phyloP scores from a whole-genome alignment of 2,888 invertebrate genomes.

The Caenorhabditis panamensis region DNA sequence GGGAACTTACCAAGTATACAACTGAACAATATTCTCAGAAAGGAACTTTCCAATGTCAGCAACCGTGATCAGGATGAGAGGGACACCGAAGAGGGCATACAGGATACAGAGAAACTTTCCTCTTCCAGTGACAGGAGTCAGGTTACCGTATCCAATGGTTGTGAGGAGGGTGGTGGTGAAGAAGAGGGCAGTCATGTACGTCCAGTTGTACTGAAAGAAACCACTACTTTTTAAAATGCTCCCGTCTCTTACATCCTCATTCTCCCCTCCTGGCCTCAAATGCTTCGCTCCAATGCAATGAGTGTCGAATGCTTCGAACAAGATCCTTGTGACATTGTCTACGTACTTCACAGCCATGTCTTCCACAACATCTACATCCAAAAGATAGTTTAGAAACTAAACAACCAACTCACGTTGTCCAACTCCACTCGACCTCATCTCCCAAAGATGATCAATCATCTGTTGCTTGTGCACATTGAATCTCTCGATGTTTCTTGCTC shows the following conservation, averaged over 20 bases:
- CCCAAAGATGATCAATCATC: constrained; percentile 77
- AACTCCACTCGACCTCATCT: constrained; percentile 65
- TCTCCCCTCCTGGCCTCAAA: constrained; percentile 65
- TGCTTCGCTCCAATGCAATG: constrained; percentile 79
- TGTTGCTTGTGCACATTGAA: constrained; percentile 71
- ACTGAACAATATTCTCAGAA: constrained; percentile 80
- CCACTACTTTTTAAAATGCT: too few species aligned
- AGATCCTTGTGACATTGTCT: constrained; percentile 78
- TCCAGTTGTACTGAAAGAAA: constrained; percentile 76
- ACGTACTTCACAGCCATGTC: constrained; percentile 75
- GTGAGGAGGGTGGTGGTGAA: constrained; percentile 81
- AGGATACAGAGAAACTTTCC: constrained; percentile 81
- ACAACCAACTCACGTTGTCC: constrained; percentile 60
- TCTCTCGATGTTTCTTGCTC: constrained; percentile 66
- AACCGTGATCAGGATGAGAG: constrained; percentile 80
- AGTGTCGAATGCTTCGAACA: constrained; percentile 81
- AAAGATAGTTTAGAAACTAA: not conserved
- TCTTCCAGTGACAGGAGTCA: constrained; percentile 79
- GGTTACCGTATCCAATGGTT: constrained; percentile 81
- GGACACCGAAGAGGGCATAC: constrained; percentile 81
- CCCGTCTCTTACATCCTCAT: constrained; percentile 57
- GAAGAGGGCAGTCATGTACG: constrained; percentile 79
- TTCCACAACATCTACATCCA: constrained; percentile 59
- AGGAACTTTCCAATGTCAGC: constrained; percentile 81
- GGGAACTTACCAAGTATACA: constrained; percentile 73